These are phyloP conservation scores for Anguilla rostrata DNA, from an alignment of 2,113 vertebrate species.

Conservation along the genomic window DNA sequence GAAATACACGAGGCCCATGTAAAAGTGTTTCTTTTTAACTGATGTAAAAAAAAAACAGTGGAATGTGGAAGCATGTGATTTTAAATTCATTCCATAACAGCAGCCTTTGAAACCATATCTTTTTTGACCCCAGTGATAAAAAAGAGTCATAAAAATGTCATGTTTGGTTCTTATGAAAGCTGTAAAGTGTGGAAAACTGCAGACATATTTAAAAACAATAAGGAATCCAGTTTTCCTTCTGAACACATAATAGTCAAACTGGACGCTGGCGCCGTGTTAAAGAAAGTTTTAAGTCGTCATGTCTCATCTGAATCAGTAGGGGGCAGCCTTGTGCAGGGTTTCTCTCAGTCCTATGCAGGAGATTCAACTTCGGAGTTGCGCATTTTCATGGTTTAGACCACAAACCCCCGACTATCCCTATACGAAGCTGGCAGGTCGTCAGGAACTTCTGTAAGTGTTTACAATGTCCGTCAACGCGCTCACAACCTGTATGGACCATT, in stretches of 20 bases:
- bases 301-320: background rate
- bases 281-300: background rate
- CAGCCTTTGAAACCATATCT: background rate
- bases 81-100: background rate
- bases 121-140: background rate
- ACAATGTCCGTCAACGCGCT: no score
- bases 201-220: background rate
- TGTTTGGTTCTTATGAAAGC: background rate
- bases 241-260: background rate
- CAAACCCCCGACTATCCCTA: no score
- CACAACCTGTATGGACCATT: no score
- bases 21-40: background rate
- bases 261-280: background rate
- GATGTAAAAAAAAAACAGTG: no score
- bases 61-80: no score
- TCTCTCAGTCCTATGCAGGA: background rate
- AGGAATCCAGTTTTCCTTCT: background rate
- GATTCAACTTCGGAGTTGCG: no score
- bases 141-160: background rate
- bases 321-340: slow-evolving; percentile 13
- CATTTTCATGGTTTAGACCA: no score
- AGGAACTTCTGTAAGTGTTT: no score
- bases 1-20: background rate
- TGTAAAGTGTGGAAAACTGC: background rate
- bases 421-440: no score